Conservation (phyloP, 2,113 vertebrate species). For the Lophius piscatorius region DNA sequence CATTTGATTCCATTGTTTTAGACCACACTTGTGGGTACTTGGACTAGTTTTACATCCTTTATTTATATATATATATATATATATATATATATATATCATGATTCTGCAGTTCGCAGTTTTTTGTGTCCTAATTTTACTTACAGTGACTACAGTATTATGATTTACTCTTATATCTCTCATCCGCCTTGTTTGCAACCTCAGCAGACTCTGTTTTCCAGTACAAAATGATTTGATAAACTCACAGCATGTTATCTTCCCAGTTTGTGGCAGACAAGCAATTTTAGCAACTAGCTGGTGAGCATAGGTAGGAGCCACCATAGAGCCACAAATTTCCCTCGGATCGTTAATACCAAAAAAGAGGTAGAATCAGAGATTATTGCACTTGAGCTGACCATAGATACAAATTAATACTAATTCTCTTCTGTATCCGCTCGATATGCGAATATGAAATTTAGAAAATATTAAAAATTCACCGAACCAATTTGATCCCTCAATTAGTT, state of each 20-base stretch:
- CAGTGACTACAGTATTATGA: too few species aligned
- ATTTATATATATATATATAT: slow-evolving; percentile 23
- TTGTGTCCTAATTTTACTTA: too few species aligned
- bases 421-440: too few species aligned
- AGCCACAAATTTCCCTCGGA: not conserved
- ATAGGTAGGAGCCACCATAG: not conserved
- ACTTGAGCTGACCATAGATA: not conserved
- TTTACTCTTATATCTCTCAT: not conserved
- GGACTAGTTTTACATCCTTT: slow-evolving; percentile 50
- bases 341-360: not conserved
- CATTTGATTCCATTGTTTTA: slow-evolving; percentile 50
- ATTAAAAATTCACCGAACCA: not conserved
- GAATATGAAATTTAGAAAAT: too few species aligned
- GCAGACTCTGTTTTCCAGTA: not conserved
- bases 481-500: slow-evolving; percentile 2
- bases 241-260: not conserved
- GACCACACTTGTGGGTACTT: slow-evolving; percentile 34
- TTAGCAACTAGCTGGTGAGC: not conserved
- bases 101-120: too few species aligned
- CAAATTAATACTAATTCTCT: too few species aligned
- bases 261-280: not conserved
- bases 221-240: not conserved
- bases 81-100: too few species aligned
- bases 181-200: not conserved
- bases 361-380: not conserved